A percentile compares a stretch with the other conserved stretches of the same genome.
Conservation (phyloP, 2,113 vertebrate species). For the Myotis yumanensis region DNA sequence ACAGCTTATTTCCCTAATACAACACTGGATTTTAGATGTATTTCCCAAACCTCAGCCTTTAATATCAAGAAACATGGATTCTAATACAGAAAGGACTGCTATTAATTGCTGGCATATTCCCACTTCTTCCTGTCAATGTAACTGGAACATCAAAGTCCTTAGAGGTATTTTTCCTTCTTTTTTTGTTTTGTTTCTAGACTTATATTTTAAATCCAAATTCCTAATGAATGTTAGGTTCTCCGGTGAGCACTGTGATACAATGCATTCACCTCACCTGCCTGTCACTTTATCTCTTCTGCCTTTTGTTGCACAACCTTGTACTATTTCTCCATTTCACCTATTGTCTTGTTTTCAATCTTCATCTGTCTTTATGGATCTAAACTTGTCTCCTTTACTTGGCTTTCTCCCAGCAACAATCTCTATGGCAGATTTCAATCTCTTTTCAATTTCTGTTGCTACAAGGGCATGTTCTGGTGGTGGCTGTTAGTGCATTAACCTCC, state of each 20-base stretch:
- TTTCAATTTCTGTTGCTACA: conserved; percentile 27
- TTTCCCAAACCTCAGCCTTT: not conserved
- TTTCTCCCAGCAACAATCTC: not conserved
- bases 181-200: not conserved
- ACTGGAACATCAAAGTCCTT: not conserved
- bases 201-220: not conserved
- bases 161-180: no score
- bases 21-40: not conserved
- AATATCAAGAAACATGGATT: not conserved
- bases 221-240: not conserved
- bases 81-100: not conserved
- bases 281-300: not conserved
- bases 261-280: not conserved
- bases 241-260: not conserved
- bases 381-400: not conserved
- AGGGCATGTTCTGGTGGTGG: not conserved
- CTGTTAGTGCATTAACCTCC: not conserved
- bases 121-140: not conserved
- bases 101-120: not conserved
- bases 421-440: conserved; percentile 20
- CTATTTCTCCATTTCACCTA: not conserved
- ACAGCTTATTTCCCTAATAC: not conserved
- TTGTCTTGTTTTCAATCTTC: not conserved
- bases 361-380: not conserved
- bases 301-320: not conserved